These are phyloP conservation scores for Poeciliopsis retropinna DNA, from an alignment of 2,113 vertebrate species.

Conservation along the genomic window DNA sequence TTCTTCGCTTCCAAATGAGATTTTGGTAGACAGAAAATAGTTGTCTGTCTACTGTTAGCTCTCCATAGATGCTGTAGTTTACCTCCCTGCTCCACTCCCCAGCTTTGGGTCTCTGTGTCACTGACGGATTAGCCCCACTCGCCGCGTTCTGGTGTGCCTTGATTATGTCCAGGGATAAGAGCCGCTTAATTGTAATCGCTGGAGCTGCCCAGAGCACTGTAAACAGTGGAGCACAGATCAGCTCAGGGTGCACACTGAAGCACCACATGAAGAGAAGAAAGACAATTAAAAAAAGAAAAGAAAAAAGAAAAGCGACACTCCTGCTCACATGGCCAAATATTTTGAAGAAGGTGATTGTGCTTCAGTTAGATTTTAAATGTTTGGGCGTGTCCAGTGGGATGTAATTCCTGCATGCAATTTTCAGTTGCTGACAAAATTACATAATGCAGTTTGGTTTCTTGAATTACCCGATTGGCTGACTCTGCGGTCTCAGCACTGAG, in stretches of 20 bases:
- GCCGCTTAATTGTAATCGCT: constrained; percentile 81
- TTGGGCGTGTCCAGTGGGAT: background rate
- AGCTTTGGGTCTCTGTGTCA: constrained; percentile 48
- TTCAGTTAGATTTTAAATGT: background rate
- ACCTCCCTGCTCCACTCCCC: constrained; percentile 24
- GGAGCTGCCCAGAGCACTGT: constrained; percentile 52
- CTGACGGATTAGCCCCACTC: constrained; percentile 69
- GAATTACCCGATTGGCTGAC: no score
- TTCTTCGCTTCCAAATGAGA: constrained; percentile 17
- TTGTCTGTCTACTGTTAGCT: constrained; percentile 14
- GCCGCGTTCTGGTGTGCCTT: constrained; percentile 59
- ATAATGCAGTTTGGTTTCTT: no score
- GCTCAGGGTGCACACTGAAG: constrained; percentile 1
- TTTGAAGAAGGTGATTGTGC: background rate
- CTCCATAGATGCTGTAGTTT: constrained; percentile 5
- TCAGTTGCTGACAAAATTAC: no score
- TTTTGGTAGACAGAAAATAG: constrained; percentile 13
- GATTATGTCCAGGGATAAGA: constrained; percentile 79
- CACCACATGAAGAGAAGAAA: background rate
- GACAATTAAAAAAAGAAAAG: no score
- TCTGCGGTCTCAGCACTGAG: no score
- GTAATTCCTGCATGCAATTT: background rate
- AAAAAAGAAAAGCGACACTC: background rate
- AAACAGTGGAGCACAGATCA: constrained; percentile 38
- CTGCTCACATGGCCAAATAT: background rate